A percentile compares a stretch with the other conserved stretches of the same genome.
Conservation (phyloP, 30 jellyfish, hydroid and myxozoan genomes). For the Aurelia sp. region DNA sequence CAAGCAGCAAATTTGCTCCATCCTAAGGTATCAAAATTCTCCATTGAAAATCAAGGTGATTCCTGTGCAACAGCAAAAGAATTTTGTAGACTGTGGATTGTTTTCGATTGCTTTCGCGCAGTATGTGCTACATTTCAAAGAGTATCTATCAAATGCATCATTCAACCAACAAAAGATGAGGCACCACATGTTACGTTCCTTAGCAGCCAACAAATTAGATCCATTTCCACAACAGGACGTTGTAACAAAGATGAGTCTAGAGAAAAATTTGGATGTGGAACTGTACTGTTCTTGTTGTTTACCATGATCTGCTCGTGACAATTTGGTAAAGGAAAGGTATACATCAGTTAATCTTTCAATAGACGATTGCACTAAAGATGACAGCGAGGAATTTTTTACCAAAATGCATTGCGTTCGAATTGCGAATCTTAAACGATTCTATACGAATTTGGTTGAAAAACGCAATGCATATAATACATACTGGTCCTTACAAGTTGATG, state of each 20-base stretch:
- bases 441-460: too few species aligned
- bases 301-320: slow-evolving; percentile 16
- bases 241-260: not conserved
- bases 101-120: slow-evolving; percentile 13
- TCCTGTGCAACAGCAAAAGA: slow-evolving; percentile 36
- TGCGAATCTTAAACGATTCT: too few species aligned
- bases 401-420: too few species aligned
- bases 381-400: too few species aligned
- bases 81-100: slow-evolving; percentile 29
- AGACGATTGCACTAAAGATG: too few species aligned
- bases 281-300: slow-evolving; percentile 25
- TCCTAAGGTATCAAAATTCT: not conserved
- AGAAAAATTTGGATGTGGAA: not conserved
- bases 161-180: slow-evolving; percentile 11
- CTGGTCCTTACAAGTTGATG: too few species aligned
- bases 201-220: slow-evolving; percentile 4
- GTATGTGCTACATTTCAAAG: not conserved
- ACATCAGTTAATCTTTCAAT: too few species aligned
- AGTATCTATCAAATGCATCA: not conserved
- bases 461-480: too few species aligned
- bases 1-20: slow-evolving; percentile 26
- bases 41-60: slow-evolving; percentile 1
- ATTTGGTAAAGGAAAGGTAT: not conserved
- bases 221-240: slow-evolving; percentile 8
- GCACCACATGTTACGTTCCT: slow-evolving; percentile 8